phyloP scores from a whole-genome alignment of 2,113 vertebrate species.

The Macrotus californicus region DNA sequence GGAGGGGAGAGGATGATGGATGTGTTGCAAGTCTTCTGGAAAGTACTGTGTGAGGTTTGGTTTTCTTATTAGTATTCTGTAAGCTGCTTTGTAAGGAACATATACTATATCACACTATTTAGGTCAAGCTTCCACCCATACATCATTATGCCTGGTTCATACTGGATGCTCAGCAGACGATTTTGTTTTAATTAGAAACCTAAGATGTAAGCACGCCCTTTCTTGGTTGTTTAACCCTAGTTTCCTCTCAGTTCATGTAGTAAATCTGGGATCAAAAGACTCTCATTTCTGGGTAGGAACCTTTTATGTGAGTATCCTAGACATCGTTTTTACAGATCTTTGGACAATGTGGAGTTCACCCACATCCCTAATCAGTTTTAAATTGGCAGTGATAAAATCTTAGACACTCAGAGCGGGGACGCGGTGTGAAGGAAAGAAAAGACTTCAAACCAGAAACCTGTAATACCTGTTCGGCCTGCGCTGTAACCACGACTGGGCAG shows the following conservation, averaged over 20 bases:
- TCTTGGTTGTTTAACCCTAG: not conserved
- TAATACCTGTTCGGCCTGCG: constrained; percentile 36
- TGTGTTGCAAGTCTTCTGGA: not conserved
- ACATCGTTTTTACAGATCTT: constrained; percentile 1
- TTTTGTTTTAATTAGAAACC: not conserved
- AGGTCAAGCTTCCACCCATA: not conserved
- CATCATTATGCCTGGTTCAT: not conserved
- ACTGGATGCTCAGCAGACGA: not conserved
- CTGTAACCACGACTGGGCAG: not conserved
- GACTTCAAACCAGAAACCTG: constrained; percentile 32
- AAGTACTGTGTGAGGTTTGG: not conserved
- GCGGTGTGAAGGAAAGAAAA: not conserved
- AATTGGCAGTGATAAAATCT: not conserved
- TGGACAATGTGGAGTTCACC: not conserved
- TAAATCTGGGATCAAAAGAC: constrained; percentile 1
- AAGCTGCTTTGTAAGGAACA: not conserved
- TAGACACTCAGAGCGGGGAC: not conserved
- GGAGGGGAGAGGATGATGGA: not conserved
- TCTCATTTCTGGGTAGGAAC: not conserved
- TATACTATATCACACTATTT: not conserved
- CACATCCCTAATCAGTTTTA: not conserved
- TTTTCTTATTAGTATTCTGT: not conserved
- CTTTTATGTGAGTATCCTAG: not conserved
- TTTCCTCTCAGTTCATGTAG: not conserved
- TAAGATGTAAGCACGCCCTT: not conserved